phyloP scores from a whole-genome alignment of 2,113 vertebrate species.

The Leiothrix lutea region DNA sequence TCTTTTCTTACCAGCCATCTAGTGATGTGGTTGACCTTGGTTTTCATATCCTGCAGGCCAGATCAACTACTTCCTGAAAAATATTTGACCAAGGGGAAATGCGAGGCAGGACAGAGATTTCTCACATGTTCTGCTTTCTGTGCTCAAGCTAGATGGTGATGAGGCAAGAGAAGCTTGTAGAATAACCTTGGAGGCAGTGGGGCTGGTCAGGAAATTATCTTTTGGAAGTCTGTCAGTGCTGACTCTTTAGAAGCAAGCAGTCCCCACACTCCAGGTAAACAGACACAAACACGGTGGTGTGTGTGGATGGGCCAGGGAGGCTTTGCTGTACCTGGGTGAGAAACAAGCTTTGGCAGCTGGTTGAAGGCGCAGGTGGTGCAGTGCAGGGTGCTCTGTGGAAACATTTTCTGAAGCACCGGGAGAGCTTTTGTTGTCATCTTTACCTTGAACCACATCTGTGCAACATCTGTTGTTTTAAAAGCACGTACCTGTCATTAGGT shows the following conservation, averaged over 20 bases:
- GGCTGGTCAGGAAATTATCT: background rate
- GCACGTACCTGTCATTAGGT: conserved; percentile 35
- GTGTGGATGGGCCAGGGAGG: background rate
- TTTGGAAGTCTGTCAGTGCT: background rate
- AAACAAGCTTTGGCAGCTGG: background rate
- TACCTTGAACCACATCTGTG: conserved; percentile 17
- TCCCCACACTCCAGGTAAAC: background rate
- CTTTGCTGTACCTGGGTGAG: background rate
- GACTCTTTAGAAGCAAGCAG: background rate
- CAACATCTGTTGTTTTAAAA: conserved; percentile 42
- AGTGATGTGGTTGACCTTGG: conserved; percentile 51
- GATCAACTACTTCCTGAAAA: conserved; percentile 57
- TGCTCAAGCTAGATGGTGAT: background rate
- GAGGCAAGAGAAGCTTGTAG: background rate
- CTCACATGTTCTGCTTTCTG: background rate
- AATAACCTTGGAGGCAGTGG: background rate
- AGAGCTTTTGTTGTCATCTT: background rate
- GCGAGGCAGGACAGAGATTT: conserved; percentile 8
- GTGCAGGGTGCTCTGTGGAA: background rate
- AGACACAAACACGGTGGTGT: background rate
- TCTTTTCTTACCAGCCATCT: conserved; percentile 25
- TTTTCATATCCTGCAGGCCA: conserved; percentile 41
- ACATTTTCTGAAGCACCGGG: background rate
- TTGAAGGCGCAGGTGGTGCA: background rate
- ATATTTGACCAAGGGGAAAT: conserved; percentile 22